These are phyloP conservation scores for Euclidia mi DNA, from an alignment of 2,888 invertebrate genomes.

Conservation along the genomic window DNA sequence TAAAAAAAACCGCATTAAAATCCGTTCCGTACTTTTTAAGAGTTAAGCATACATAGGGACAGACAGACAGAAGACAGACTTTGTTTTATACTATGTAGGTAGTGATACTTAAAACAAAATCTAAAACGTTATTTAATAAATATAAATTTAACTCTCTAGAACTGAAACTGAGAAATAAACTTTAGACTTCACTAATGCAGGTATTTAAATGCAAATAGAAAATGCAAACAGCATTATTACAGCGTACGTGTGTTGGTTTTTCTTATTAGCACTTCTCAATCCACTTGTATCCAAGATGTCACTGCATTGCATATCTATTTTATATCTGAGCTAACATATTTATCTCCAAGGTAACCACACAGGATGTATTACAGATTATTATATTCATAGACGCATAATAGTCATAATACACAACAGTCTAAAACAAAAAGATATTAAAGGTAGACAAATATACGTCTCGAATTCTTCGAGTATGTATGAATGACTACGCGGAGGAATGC, in stretches of 20 bases:
- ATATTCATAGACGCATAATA: constrained; percentile 41
- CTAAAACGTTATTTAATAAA: background rate
- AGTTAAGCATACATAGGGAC: too few relatives aligned
- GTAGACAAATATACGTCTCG: constrained; percentile 69
- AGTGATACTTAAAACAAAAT: background rate
- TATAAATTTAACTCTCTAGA: background rate
- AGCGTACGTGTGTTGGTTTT: background rate
- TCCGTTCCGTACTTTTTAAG: too few relatives aligned
- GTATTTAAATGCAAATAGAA: constrained; percentile 7
- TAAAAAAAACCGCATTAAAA: too few relatives aligned
- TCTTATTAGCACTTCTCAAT: background rate
- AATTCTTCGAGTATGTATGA: constrained; percentile 77
- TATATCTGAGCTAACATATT: background rate
- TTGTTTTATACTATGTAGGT: too few relatives aligned
- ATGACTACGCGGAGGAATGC: constrained; percentile 85
- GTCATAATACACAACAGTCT: constrained; percentile 46
- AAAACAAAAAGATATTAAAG: constrained; percentile 63
- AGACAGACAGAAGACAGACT: too few relatives aligned
- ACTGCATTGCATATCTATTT: background rate
- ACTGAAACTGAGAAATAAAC: constrained; percentile 3
- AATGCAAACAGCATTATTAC: constrained; percentile 7
- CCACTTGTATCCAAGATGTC: background rate
- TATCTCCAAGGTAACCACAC: background rate
- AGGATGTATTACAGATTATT: constrained; percentile 23
- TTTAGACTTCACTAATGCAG: background rate